Conservation (phyloP, 2,888 invertebrate genomes). For the Acanthacorydalis orientalis region DNA sequence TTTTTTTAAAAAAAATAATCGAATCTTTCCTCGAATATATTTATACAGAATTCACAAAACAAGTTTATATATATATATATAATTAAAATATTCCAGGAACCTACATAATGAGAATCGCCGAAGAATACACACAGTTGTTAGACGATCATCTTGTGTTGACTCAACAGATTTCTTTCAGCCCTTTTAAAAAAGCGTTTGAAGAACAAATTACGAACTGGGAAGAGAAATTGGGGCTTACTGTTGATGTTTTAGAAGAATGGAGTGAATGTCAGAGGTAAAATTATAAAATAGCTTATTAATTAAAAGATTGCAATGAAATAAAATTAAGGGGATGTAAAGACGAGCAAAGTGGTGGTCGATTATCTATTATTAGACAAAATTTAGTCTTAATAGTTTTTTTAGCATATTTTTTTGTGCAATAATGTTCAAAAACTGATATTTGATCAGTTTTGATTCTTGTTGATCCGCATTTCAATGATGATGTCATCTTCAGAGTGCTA, state of each 20-base stretch:
- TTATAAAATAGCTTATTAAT: not conserved
- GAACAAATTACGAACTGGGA: slow-evolving; percentile 60
- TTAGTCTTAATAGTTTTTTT: too few species aligned
- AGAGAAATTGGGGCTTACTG: slow-evolving; percentile 41
- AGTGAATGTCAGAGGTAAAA: slow-evolving; percentile 54
- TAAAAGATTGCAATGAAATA: too few species aligned
- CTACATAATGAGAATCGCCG: slow-evolving; percentile 55
- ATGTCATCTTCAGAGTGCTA: too few species aligned
- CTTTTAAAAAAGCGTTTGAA: slow-evolving; percentile 62
- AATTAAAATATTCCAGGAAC: slow-evolving; percentile 31
- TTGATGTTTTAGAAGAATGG: slow-evolving; percentile 49
- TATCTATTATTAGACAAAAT: too few species aligned
- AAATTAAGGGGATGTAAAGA: too few species aligned
- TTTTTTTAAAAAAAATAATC: not conserved
- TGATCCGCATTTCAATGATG: too few species aligned
- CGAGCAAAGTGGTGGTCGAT: too few species aligned
- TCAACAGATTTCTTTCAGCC: slow-evolving; percentile 60
- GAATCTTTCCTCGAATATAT: too few species aligned
- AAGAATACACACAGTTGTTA: slow-evolving; percentile 53
- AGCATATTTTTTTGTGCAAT: too few species aligned
- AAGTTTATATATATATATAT: not conserved
- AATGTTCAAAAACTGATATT: too few species aligned
- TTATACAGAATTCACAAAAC: not conserved
- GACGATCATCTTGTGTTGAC: slow-evolving; percentile 61
- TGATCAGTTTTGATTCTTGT: not conserved